Conservation (phyloP, 2,113 vertebrate genomes). For the Aleadryas rufinucha region DNA sequence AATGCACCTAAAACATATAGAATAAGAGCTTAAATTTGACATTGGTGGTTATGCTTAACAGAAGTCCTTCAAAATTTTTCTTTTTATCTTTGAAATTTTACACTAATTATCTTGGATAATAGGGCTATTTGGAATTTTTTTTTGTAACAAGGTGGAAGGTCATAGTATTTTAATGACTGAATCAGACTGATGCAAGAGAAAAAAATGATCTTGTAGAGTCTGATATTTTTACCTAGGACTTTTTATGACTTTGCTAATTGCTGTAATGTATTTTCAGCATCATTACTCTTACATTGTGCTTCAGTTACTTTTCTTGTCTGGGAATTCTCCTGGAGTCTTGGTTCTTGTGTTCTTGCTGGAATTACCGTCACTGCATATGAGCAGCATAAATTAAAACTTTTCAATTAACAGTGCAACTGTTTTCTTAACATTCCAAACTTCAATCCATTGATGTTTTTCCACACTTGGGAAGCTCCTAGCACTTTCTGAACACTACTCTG, state of each 20-base stretch:
- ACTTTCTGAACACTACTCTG: background rate
- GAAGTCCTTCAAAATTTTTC: background rate
- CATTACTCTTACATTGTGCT: background rate
- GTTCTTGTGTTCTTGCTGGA: background rate
- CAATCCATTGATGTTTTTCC: background rate
- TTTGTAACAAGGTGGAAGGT: background rate
- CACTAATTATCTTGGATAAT: background rate
- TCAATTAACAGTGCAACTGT: background rate
- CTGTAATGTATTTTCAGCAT: background rate
- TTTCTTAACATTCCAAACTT: background rate
- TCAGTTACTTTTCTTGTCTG: background rate
- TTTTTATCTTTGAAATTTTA: background rate
- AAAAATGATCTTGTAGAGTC: background rate
- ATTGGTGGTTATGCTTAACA: background rate
- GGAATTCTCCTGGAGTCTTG: background rate
- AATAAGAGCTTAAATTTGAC: background rate
- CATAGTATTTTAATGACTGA: background rate
- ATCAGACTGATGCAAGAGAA: background rate
- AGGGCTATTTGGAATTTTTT: background rate
- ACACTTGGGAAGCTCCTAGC: background rate
- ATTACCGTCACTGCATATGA: background rate
- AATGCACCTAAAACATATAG: background rate
- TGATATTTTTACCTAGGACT: background rate
- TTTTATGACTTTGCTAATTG: background rate
- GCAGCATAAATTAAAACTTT: background rate